A percentile compares a stretch with the other conserved stretches of the same genome.
phyloP scores from a whole-genome alignment of 2,888 invertebrate species.

The Linyphia triangularis region DNA sequence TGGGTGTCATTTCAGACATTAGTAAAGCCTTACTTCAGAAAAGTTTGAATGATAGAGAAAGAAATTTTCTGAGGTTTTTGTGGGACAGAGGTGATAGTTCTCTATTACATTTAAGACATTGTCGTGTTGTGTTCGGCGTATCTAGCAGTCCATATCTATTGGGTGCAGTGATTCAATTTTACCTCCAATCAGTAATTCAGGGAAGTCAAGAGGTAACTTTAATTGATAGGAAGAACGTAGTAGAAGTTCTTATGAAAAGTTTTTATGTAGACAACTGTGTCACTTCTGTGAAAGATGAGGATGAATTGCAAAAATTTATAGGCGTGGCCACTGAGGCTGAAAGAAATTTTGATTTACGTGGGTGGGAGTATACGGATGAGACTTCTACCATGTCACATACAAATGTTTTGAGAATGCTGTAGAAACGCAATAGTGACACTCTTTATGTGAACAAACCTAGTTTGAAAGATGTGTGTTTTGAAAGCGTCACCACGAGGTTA shows the following conservation, averaged over 20 bases:
- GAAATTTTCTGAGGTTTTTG: slow-evolving; percentile 23
- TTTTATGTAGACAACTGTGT: slow-evolving; percentile 4
- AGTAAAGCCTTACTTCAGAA: slow-evolving; percentile 26
- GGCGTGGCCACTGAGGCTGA: not conserved
- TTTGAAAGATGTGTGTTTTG: not conserved
- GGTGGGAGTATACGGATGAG: not conserved
- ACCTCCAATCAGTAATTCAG: too few species aligned
- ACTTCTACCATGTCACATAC: not conserved
- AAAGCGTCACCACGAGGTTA: slow-evolving; percentile 12
- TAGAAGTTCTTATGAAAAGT: not conserved
- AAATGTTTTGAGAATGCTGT: slow-evolving; percentile 24
- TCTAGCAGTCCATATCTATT: slow-evolving; percentile 19
- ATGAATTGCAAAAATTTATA: not conserved
- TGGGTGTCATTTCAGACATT: slow-evolving; percentile 9
- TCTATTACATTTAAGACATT: not conserved
- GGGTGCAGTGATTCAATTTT: not conserved
- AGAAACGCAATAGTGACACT: not conserved
- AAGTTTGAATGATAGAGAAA: not conserved
- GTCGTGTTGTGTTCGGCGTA: slow-evolving; percentile 3
- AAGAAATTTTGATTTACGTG: slow-evolving; percentile 24
- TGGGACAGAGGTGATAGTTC: not conserved
- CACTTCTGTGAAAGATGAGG: not conserved
- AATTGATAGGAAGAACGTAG: too few species aligned
- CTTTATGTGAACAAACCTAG: not conserved
- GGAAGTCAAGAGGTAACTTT: too few species aligned